phyloP scores from a whole-genome alignment of 2,113 vertebrate species.

The Rhadina sibilatrix region DNA sequence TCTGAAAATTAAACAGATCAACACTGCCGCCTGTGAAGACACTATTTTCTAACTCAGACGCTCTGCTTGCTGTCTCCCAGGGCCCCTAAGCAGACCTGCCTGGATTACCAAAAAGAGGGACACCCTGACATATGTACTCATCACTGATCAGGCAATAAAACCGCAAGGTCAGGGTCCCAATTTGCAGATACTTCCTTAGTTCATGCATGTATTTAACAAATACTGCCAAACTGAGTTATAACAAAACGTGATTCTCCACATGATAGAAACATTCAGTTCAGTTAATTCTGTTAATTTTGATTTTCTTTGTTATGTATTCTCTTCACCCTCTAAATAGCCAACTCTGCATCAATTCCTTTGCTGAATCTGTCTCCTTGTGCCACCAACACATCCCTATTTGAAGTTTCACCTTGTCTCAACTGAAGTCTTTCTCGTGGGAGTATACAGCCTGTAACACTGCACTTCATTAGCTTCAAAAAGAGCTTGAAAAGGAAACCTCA shows the following conservation, averaged over 20 bases:
- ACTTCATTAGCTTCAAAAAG: neutral
- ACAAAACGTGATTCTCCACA: accelerated
- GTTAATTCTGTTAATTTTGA: neutral
- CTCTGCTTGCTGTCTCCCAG: neutral
- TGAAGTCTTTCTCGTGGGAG: neutral
- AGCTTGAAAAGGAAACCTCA: conserved; percentile 1
- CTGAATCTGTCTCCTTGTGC: neutral
- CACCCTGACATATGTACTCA: accelerated
- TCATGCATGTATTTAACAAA: neutral
- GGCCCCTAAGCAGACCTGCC: neutral
- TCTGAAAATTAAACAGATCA: conserved; percentile 17
- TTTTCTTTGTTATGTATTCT: neutral
- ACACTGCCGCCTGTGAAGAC: neutral
- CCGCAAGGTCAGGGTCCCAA: neutral
- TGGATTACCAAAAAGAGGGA: neutral
- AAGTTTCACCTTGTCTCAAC: neutral
- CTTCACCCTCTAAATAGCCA: neutral
- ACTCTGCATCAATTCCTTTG: neutral
- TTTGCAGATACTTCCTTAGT: neutral
- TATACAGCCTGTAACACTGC: neutral
- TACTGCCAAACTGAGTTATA: neutral
- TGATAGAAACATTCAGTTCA: neutral
- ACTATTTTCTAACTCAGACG: neutral
- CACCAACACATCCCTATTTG: neutral
- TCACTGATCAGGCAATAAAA: neutral